Base-by-base conservation (phyloP, 30 jellyfish, hydroid and myxozoan genomes). In the Hydra vulgaris region DNA sequence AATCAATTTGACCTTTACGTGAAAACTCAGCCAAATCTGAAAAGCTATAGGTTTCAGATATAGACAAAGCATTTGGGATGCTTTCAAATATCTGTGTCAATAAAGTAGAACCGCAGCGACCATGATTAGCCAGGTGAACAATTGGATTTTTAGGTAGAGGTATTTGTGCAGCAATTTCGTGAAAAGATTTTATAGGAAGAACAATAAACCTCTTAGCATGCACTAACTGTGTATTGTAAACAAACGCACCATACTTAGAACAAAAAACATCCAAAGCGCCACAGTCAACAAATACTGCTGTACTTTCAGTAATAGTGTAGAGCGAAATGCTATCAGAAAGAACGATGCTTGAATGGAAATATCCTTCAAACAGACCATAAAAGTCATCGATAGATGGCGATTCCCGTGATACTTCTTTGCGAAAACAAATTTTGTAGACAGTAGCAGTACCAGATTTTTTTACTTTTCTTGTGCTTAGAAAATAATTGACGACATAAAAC, bases 31-130 rank as follows among this genome's bases (percentile, higher is more conserved):
- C 85, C 16, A 78, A 18, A 61, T 78, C 85, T 54, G 80, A 21
- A 66, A 78, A 78, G 18, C 54, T 23, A 78, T 78, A 0, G 79
- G 54, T 52, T 78, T 78, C 85, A 52, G 85, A 78, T 15, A 78
- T 66, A 0, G 85, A 78, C 52, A 78, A 61, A 12, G 85, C 27
- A 8, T 56, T 19, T 15, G 85, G 85, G 18, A 78, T 78, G 21
- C 21, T 26, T 18, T 78, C 85, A 52, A 78, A 54, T 15, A 61
- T 27, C 54, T 78, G 27, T 16, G 79, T 1, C 21, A 78, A 21
- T 20, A 78, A 19, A 1, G 85, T 78, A 23, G 85, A 78, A 20
- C 85, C 85, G n/a, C 85, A 78, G n/a, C 85, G 85, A 0, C 85
- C 85, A 78, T 78, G 85, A 56, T 78, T 78, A 15, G 85, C 82